Evolutionary conservation across 2,888 invertebrate genomes (phyloP), one percentile per base, ranked within the genome.

Genomic region (Scelioninae gen. 2): DNA sequence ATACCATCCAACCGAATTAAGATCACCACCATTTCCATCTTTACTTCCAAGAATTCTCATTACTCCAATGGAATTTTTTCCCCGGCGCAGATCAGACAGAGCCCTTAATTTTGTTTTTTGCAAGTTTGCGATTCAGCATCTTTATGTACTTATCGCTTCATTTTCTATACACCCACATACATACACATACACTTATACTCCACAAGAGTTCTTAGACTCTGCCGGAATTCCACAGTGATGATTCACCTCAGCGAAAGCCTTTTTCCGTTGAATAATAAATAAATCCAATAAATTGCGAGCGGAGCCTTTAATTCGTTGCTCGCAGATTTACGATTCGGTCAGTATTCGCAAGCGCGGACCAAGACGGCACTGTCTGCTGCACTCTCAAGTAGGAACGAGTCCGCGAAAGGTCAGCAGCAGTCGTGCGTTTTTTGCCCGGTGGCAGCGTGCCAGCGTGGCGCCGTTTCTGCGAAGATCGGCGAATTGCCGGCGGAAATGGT

Each of bases 341-440:
- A 53, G 68, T 60, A 64, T 64, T 57, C 39, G 71, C 57, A 55
- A 68, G 43, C 61, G 48, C 48, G 15, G 33, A 64, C 48, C 50
- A 70, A 74, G 74, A 67, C 46, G 65, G 67, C 50, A 61, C 60
- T 58, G 74, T 60, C 74, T 68, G 58, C 25, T 69, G 64, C 68
- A 64, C 64, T 48, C 60, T 65, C 48, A 41, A 74, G 67, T 31
- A 60, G 67, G 37, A 58, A 72, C 35, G n/a, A 60, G 57, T 52
- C 63, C 39, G 37, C 61, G 70, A 76, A 76, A 74, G 76, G 76
- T 76, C 74, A 76, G 76, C 76, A 68, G 45, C 10, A 46, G 69
- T 53, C 22, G 68, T 35, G 22, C 16, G 64, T 68, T 71, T 74
- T 52, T 25, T 7, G 11, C 31, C 15, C 31, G 7, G 15, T 67